A percentile compares a stretch with the other conserved stretches of the same genome.
Conservation (phyloP, 2,113 vertebrate species). For the Callospermophilus lateralis region DNA sequence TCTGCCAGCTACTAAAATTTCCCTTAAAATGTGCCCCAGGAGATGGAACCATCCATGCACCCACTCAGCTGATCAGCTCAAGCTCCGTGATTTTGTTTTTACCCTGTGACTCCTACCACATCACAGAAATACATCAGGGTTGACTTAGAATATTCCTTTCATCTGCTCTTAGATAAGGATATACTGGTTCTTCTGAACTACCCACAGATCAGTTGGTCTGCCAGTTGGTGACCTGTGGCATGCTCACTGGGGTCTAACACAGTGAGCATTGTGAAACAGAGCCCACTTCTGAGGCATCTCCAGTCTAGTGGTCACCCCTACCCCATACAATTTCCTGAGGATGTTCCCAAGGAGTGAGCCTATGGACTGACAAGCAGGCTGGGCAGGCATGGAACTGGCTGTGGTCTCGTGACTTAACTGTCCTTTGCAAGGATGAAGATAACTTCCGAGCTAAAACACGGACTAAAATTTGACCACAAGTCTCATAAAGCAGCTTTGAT, state of each 20-base stretch:
- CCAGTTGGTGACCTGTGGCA: not conserved
- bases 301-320: too few relatives aligned
- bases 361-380: not conserved
- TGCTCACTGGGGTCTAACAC: not conserved
- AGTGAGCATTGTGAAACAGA: not conserved
- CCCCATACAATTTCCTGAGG: not conserved
- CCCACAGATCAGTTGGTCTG: not conserved
- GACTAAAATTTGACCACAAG: not conserved
- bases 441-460: not conserved
- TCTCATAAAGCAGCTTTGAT: constrained; percentile 12
- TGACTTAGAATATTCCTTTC: constrained; percentile 39
- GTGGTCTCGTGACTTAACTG: not conserved
- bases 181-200: not conserved
- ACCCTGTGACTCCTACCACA: not conserved
- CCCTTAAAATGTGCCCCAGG: not conserved
- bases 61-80: constrained; percentile 11
- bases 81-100: not conserved
- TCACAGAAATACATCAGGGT: not conserved
- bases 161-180: not conserved
- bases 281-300: not conserved
- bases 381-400: rapidly evolving
- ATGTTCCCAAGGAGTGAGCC: not conserved
- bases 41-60: not conserved
- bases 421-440: constrained; percentile 2
- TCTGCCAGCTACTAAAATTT: not conserved